Conservation (phyloP, 2,113 vertebrate species). For the Phainopepla nitens region DNA sequence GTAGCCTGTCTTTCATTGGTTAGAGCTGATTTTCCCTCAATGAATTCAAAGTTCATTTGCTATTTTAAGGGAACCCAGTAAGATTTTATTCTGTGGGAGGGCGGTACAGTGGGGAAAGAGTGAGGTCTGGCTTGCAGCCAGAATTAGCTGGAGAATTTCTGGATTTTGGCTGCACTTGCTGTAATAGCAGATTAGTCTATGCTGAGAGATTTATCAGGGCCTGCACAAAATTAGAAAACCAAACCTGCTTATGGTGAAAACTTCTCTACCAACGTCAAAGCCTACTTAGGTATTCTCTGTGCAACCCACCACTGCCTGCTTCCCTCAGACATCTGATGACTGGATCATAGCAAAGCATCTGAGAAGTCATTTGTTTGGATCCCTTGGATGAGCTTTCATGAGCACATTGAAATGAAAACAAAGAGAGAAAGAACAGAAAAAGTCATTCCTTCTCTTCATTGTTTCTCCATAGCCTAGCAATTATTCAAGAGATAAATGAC, state of each 20-base stretch:
- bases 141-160: slow-evolving; percentile 29
- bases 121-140: not conserved
- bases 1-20: not conserved
- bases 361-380: not conserved
- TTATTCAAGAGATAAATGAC: not conserved
- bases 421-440: not conserved
- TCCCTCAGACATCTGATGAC: not conserved
- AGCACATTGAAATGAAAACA: not conserved
- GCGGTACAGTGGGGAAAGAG: not conserved
- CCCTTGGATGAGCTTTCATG: not conserved
- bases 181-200: not conserved
- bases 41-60: not conserved
- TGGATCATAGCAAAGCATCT: not conserved
- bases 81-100: not conserved
- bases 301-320: not conserved
- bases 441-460: not conserved
- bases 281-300: not conserved
- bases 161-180: not conserved
- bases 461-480: not conserved
- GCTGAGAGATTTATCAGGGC: not conserved
- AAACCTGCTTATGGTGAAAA: not conserved
- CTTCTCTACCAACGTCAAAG: not conserved
- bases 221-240: slow-evolving; percentile 28
- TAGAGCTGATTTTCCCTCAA: not conserved
- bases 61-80: slow-evolving; percentile 1